Base-by-base conservation (phyloP, 2,797 vertebrate species). In the Brachymystax lenok region DNA sequence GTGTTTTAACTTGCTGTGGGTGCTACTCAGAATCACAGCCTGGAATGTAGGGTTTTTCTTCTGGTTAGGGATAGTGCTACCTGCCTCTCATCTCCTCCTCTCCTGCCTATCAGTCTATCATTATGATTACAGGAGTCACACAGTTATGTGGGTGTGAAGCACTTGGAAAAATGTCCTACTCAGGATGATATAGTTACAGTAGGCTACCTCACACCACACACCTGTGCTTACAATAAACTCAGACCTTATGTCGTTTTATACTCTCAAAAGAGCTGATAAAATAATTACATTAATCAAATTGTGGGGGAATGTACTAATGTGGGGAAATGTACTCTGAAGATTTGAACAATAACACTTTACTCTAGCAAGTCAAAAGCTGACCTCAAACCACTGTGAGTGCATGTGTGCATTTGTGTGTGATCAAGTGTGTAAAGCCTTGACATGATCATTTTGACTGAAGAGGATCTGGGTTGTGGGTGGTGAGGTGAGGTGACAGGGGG, bases 1-100 rank as follows among this genome's bases (percentile, higher is more conserved):
- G 46, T 92, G 92, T 93, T 92, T 89, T 89, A 92, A 92, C 94
- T 90, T 94, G 93, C 74, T 85, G 69, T 84, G 77, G 52, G 76
- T 76, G 87, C 87, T 88, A 86, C 87, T 88, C 75, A 79, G 84
- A 88, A 92, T 87, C 92, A 88, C 85, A 88, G 88, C 87, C 80
- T 89, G 93, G 83, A 91, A 90, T 89, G 89, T 71, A 71, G 70
- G 83, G 75, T 79, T 86, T 46, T 46, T 46, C 40, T 46, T 46
- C 40, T 46, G 40, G 40, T 46, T 46, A 46, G 40, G 40, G 40
- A 10, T 46, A 13, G 40, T 46, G 40, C 10, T 46, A 13, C 40
- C 10, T 13, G 40, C 40, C 40, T 13, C 40, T 12, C 40, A 2
- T 46, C 40, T 46, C 40, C 40, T 46, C 40, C 2, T 46, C 40